Conservation (phyloP, 2,888 invertebrate genomes). For the Gisinianus flammeolus region DNA sequence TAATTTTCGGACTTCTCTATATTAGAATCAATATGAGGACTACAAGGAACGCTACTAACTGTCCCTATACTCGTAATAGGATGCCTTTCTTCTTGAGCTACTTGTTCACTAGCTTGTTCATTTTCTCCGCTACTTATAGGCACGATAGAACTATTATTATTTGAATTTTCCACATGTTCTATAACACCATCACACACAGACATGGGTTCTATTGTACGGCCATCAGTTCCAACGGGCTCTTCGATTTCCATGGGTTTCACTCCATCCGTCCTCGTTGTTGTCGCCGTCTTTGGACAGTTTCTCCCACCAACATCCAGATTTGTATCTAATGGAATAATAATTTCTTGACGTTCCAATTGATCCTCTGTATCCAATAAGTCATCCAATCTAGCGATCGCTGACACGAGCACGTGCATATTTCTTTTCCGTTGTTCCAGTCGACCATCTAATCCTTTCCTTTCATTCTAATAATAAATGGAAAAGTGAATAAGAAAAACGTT, state of each 20-base stretch:
- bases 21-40: conserved; percentile 17
- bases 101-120: conserved; percentile 10
- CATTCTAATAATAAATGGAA: conserved; percentile 65
- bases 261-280: no score
- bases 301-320: no score
- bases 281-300: no score
- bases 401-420: conserved; percentile 86
- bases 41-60: conserved; percentile 33
- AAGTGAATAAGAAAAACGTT: not conserved
- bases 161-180: no score
- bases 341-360: no score
- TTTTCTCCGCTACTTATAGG: not conserved
- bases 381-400: conserved; percentile 84
- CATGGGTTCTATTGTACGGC: not conserved
- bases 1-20: conserved; percentile 49
- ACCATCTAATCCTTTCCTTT: conserved; percentile 74
- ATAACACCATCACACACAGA: not conserved
- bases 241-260: no score
- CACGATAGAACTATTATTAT: not conserved
- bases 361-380: conserved; percentile 75
- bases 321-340: no score
- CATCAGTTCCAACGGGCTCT: conserved; percentile 31
- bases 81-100: conserved; percentile 16
- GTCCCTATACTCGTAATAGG: conserved; percentile 1
- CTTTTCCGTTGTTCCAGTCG: conserved; percentile 83